Evolutionary conservation across 2,797 vertebrate genomes (phyloP).

Genomic region (Lutra lutra): DNA sequence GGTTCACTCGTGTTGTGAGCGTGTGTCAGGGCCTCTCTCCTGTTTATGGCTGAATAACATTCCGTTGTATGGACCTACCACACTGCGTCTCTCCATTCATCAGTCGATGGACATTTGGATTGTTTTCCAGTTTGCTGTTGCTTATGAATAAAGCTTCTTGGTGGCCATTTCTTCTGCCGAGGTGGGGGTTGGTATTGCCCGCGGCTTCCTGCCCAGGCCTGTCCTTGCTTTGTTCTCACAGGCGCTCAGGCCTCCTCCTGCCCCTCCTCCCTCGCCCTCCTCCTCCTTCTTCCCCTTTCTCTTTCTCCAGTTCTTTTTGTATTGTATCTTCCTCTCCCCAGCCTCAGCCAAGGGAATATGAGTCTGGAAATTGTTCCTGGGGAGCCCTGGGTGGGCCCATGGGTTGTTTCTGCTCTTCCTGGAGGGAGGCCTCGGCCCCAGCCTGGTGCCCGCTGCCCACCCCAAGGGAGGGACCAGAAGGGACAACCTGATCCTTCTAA

Average conservation of each 20-base stretch:
- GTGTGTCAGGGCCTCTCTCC: fast-evolving
- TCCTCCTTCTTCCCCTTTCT: background rate
- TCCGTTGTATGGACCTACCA: fast-evolving
- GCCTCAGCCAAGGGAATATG: background rate
- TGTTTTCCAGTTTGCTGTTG: background rate
- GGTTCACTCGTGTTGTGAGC: fast-evolving
- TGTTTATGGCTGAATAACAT: background rate
- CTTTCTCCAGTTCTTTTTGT: background rate
- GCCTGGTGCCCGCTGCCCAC: background rate
- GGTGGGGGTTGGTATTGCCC: background rate
- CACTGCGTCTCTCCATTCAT: background rate
- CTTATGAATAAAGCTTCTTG: background rate
- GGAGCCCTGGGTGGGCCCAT: background rate
- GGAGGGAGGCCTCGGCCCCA: background rate
- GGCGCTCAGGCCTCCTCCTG: too few species aligned
- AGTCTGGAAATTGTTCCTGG: background rate
- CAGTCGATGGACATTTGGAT: background rate
- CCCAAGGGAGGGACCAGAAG: background rate
- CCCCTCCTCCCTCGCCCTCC: too few species aligned
- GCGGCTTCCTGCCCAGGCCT: background rate
- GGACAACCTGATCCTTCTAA: background rate
- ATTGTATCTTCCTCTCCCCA: background rate
- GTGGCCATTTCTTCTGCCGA: background rate
- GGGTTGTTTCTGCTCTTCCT: background rate
- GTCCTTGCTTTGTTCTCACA: background rate